A percentile compares a stretch with the other conserved stretches of the same genome.
Conservation (phyloP, 2,113 vertebrate species). For the Pelecanoides urinatrix region DNA sequence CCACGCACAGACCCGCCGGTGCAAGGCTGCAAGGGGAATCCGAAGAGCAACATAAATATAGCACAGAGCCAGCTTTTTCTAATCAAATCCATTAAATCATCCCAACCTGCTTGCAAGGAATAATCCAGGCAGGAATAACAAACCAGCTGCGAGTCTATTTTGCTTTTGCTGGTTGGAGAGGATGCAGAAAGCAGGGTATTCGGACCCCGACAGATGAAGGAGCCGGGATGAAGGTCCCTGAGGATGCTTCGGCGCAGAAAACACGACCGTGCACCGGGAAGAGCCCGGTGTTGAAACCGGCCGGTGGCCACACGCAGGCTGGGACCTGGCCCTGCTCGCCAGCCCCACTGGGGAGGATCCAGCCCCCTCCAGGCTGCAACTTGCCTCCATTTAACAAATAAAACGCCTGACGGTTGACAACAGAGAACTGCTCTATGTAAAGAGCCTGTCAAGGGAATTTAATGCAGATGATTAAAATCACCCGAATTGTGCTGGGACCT, state of each 20-base stretch:
- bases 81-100: constrained; percentile 32
- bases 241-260: background rate
- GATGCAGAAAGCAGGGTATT: background rate
- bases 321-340: background rate
- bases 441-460: background rate
- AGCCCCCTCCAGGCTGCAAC: background rate
- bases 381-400: constrained; percentile 28
- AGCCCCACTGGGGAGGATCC: background rate
- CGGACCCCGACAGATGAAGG: background rate
- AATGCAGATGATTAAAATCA: background rate
- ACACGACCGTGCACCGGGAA: fast-evolving
- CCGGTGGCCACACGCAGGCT: background rate
- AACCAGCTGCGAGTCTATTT: background rate
- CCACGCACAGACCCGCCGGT: background rate
- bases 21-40: background rate
- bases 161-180: background rate
- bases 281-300: fast-evolving
- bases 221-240: background rate
- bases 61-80: background rate
- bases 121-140: constrained; percentile 24
- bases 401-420: background rate
- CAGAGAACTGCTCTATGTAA: background rate
- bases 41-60: background rate
- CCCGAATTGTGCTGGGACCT: fast-evolving
- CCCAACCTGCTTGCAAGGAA: constrained; percentile 3